Base-by-base conservation (phyloP, 2,888 invertebrate species). In the Camponotus fellah region DNA sequence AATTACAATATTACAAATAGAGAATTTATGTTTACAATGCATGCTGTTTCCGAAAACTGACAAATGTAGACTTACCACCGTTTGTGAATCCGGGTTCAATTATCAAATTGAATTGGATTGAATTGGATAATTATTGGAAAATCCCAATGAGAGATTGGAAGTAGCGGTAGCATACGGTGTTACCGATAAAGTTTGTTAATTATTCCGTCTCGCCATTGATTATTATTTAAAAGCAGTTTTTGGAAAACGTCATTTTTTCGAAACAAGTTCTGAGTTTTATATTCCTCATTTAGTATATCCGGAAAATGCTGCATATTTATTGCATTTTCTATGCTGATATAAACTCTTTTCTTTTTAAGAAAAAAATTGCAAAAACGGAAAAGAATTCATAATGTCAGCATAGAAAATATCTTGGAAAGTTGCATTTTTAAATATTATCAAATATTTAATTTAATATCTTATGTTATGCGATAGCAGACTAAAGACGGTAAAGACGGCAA, bases 101-200 rank as follows among this genome's bases (percentile, higher is more conserved):
- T 82, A 82, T 71, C 32, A 49, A 21, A 81, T 81, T 80, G 76
- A 9, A 56, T 72, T 72, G 66, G 26, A 77, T 77, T 77, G 72
- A 46, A 71, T 79, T 26, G 60, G 60, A 37, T 72, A 72, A 80
- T 60, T 72, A 80, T 80, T 79, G 79, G 58, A 79, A 79, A 79
- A 79, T 80, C 72, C 46, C 71, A 72, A 71, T 71, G 46, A 80
- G 34, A 72, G 79, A 80, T 71, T 80, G 72, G 32, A 80, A 58
- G 58, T 79, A 80, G 21, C 72, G 46, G 58, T 43, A 43, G 37
- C 53, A 66, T 58, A 62, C 34, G 53, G 66, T 12, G 66, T 46
- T 58, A 71, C 56, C 46, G 71, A 60, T 80, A 37, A 37, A 72
- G 37, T 72, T 72, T 49, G 71, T 79, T 69, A 72, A 80, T 72